Percentiles rank a stretch among this genome's conserved stretches.
Evolutionary conservation across 2,888 invertebrate genomes (phyloP).

Genomic region (Automeris io): DNA sequence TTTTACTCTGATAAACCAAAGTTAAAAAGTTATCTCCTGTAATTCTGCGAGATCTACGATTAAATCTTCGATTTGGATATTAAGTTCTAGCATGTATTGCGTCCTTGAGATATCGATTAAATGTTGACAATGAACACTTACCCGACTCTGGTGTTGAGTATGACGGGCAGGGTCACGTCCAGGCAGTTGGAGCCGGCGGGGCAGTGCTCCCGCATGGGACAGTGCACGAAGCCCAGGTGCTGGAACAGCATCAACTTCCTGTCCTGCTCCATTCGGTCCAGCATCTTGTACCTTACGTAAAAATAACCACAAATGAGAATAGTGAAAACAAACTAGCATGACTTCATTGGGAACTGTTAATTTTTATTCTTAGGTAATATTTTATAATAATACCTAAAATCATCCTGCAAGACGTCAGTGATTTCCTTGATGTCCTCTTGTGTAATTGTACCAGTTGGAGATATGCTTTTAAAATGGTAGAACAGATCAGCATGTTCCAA

Average conservation of each 20-base stretch:
- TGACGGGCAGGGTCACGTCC: slow-evolving; percentile 55
- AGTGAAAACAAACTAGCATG: too few species aligned
- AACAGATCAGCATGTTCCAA: slow-evolving; percentile 95
- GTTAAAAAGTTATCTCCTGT: too few species aligned
- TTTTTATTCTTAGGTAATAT: slow-evolving; percentile 30
- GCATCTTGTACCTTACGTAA: slow-evolving; percentile 87
- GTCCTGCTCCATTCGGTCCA: slow-evolving; percentile 96
- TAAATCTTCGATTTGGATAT: too few species aligned
- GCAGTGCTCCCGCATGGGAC: slow-evolving; percentile 95
- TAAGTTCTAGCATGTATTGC: too few species aligned
- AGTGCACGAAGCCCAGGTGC: slow-evolving; percentile 96
- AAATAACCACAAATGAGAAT: background rate
- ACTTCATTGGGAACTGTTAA: background rate
- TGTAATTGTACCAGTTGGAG: slow-evolving; percentile 92
- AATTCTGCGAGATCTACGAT: too few species aligned
- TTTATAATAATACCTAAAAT: slow-evolving; percentile 83
- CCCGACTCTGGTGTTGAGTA: slow-evolving; percentile 67
- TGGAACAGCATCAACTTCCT: slow-evolving; percentile 95
- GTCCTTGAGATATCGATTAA: too few species aligned
- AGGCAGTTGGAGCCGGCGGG: slow-evolving; percentile 86
- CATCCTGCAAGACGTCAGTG: slow-evolving; percentile 92
- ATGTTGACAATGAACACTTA: slow-evolving; percentile 24
- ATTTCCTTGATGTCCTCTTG: slow-evolving; percentile 97
- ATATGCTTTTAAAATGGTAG: slow-evolving; percentile 93
- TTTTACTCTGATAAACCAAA: too few species aligned